Conservation (phyloP, 2,888 invertebrate species). For the Dusona sp. region DNA sequence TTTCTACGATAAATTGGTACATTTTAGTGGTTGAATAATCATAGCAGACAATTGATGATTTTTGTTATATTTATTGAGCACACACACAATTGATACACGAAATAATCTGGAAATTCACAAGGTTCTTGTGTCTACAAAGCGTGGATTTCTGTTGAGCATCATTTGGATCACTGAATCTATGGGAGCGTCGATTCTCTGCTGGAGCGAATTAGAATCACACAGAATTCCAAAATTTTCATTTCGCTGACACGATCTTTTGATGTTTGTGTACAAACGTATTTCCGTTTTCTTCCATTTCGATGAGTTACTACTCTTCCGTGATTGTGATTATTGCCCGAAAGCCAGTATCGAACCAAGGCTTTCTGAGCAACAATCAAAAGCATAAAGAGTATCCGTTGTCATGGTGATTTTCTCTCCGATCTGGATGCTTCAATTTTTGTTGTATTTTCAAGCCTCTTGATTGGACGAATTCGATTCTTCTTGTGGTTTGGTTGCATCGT, state of each 20-base stretch:
- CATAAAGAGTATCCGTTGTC: constrained; percentile 81
- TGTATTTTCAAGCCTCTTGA: background rate
- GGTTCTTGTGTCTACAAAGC: background rate
- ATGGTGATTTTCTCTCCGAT: constrained; percentile 1
- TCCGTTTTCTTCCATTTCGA: constrained; percentile 57
- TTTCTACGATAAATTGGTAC: background rate
- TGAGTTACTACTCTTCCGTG: constrained; percentile 81
- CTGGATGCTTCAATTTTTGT: background rate
- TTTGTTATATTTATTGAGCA: background rate
- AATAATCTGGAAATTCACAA: background rate
- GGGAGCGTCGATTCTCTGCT: constrained; percentile 23
- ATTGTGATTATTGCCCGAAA: constrained; percentile 85
- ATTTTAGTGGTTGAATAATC: background rate
- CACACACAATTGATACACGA: background rate
- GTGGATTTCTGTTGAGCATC: constrained; percentile 8
- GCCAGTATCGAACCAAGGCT: constrained; percentile 83
- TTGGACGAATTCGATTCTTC: background rate
- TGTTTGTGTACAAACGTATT: constrained; percentile 1
- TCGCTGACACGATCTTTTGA: background rate
- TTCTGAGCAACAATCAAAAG: constrained; percentile 86
- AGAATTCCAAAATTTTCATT: constrained; percentile 33
- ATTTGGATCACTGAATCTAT: constrained; percentile 54
- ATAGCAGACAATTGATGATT: background rate
- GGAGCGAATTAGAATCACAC: constrained; percentile 32
- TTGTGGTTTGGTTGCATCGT: background rate